Percentiles rank a stretch among this genome's conserved stretches.
phyloP scores from a whole-genome alignment of 92 coral and sea anemone species.

The Meandrina meandrites region DNA sequence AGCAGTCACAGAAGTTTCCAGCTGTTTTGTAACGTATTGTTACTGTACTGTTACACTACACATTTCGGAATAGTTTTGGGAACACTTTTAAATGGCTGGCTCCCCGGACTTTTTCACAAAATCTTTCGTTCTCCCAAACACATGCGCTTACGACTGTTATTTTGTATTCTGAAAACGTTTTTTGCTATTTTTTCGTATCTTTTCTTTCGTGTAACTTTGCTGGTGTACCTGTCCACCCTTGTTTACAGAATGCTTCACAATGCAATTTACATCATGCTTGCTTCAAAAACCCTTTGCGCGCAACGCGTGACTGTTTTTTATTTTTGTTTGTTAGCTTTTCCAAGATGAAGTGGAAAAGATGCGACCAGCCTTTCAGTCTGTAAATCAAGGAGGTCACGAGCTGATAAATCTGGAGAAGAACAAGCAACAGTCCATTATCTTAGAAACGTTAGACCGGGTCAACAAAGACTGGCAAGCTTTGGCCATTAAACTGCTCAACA shows the following conservation, averaged over 20 bases:
- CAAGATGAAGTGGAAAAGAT: slow-evolving; percentile 89
- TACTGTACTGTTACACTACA: too few relatives aligned
- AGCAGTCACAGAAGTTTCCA: too few relatives aligned
- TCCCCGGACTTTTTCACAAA: too few relatives aligned
- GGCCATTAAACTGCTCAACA: slow-evolving; percentile 89
- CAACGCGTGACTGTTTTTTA: neutral
- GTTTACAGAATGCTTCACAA: neutral
- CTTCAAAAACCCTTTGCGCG: neutral
- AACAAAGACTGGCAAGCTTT: slow-evolving; percentile 97
- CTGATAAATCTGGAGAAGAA: slow-evolving; percentile 85
- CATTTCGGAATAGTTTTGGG: too few relatives aligned
- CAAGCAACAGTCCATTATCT: slow-evolving; percentile 84
- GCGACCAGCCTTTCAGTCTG: slow-evolving; percentile 92
- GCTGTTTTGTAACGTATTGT: too few relatives aligned
- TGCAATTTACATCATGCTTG: neutral
- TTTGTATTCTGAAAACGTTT: too few relatives aligned
- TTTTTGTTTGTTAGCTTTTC: slow-evolving; percentile 60
- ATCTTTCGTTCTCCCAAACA: too few relatives aligned
- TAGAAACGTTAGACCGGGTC: slow-evolving; percentile 87
- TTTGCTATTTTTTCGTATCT: too few relatives aligned
- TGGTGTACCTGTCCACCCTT: neutral
- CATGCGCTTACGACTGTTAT: too few relatives aligned
- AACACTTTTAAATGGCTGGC: too few relatives aligned
- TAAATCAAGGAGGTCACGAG: slow-evolving; percentile 98
- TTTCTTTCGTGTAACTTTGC: neutral